Evolutionary conservation across 2,113 vertebrate species (phyloP).

Genomic region (Cariama cristata): DNA sequence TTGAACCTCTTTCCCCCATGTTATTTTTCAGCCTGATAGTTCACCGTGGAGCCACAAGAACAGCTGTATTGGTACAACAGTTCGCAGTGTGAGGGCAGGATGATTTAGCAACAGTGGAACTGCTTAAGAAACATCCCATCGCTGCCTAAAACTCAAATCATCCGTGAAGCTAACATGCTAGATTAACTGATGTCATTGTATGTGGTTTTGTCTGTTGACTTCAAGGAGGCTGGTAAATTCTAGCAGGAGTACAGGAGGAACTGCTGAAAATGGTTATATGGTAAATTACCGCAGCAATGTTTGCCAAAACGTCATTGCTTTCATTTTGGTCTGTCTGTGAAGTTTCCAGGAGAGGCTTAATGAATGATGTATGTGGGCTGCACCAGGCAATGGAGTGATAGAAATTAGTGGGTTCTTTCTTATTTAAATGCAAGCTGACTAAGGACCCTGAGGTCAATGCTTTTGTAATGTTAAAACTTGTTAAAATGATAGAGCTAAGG

Average conservation of each 20-base stretch:
- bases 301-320: accelerated
- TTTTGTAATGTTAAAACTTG: not conserved
- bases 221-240: not conserved
- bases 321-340: not conserved
- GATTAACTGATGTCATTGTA: not conserved
- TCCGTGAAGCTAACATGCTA: not conserved
- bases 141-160: not conserved
- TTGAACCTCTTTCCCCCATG: not conserved
- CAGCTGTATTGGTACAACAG: not conserved
- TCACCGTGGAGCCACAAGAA: not conserved
- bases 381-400: not conserved
- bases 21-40: constrained; percentile 1
- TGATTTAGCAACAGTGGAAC: not conserved
- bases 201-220: not conserved
- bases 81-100: not conserved
- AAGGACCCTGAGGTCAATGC: not conserved
- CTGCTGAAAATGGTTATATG: not conserved
- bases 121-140: not conserved
- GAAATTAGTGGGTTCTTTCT: not conserved
- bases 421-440: not conserved
- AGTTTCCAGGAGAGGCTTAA: not conserved
- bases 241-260: not conserved
- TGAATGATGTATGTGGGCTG: not conserved
- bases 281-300: not conserved
- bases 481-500: not conserved